Evolutionary conservation across 2,888 invertebrate genomes (phyloP).

Genomic region (Limulus polyphemus): DNA sequence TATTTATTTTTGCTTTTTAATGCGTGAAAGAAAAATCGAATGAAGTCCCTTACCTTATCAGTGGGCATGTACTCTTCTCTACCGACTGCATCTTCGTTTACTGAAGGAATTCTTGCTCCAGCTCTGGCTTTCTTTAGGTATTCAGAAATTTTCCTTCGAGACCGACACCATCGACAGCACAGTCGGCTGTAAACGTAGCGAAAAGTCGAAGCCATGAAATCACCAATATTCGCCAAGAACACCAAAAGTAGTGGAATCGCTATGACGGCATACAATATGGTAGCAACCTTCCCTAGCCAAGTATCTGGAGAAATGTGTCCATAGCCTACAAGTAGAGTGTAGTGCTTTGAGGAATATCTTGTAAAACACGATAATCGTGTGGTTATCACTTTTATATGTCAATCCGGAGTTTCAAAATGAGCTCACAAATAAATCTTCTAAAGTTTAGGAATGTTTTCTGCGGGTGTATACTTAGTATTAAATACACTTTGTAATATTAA

Average conservation of each 20-base stretch:
- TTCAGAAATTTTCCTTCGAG: slow-evolving; percentile 24
- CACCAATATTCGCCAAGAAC: slow-evolving; percentile 22
- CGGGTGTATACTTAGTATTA: no score
- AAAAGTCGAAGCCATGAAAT: slow-evolving; percentile 17
- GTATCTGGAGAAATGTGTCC: slow-evolving; percentile 32
- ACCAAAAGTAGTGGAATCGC: slow-evolving; percentile 19
- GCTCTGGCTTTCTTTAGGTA: slow-evolving; percentile 14
- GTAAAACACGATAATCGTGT: no score
- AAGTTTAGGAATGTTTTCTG: no score
- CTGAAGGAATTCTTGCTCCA: slow-evolving; percentile 23
- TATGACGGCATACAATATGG: slow-evolving; percentile 17
- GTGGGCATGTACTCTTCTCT: slow-evolving; percentile 31
- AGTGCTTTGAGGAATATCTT: no score
- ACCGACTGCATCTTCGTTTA: slow-evolving; percentile 27
- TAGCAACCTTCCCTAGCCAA: slow-evolving; percentile 15
- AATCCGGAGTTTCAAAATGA: no score
- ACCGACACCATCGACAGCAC: slow-evolving; percentile 29
- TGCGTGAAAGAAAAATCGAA: no score
- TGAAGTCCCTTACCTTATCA: slow-evolving; percentile 13
- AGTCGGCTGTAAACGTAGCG: slow-evolving; percentile 24
- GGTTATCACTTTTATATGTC: no score
- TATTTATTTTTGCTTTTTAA: no score
- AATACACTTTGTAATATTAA: no score
- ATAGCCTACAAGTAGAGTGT: slow-evolving; percentile 27
- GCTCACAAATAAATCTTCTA: no score